These are phyloP conservation scores for Dusona sp. DNA, from an alignment of 2,888 invertebrate genomes.

Conservation along the genomic window DNA sequence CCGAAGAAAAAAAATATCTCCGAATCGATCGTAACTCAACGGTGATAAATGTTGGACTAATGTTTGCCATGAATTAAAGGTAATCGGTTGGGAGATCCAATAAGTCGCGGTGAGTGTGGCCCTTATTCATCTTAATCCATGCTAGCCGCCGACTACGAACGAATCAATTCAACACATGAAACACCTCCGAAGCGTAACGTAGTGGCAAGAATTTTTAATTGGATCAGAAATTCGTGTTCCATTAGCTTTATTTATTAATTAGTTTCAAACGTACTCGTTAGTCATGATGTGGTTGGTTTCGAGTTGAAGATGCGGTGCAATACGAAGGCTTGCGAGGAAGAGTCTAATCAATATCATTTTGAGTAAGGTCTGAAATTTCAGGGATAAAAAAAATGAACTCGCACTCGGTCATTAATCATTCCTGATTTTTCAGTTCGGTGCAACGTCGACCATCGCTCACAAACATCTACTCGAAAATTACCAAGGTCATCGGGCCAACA, in stretches of 20 bases:
- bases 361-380: not conserved
- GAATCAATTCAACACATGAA: not conserved
- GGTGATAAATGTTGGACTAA: not conserved
- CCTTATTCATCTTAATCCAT: not conserved
- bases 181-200: not conserved
- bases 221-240: not conserved
- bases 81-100: not conserved
- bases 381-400: not conserved
- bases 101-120: not conserved
- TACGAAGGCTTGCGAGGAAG: not conserved
- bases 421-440: not conserved
- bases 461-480: not conserved
- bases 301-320: not conserved
- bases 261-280: not conserved
- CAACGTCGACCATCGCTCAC: not conserved
- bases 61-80: not conserved
- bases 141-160: not conserved
- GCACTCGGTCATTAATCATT: constrained; percentile 5
- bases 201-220: not conserved
- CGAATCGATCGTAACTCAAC: not conserved
- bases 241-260: not conserved
- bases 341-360: not conserved
- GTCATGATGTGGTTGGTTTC: too few relatives aligned
- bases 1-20: not conserved
- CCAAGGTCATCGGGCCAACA: constrained; percentile 9